phyloP scores from a whole-genome alignment of 2,797 vertebrate species.

The Rhabdophis nuchalis region DNA sequence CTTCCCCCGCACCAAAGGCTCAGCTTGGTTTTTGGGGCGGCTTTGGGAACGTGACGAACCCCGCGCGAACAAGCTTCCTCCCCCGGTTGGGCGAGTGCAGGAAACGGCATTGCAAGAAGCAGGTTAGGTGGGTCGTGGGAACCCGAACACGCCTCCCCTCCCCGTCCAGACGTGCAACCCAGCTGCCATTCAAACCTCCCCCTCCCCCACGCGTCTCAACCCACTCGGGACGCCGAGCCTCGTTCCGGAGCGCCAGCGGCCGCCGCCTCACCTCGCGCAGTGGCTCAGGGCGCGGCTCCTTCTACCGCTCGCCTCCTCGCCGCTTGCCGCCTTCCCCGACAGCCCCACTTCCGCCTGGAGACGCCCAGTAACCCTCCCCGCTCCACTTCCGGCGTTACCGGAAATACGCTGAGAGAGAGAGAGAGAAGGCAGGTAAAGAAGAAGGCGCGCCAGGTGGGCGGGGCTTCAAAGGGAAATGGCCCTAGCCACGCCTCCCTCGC shows the following conservation, averaged over 20 bases:
- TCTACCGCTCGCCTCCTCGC: background rate
- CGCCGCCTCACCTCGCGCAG: background rate
- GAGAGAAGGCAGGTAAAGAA: too few relatives aligned
- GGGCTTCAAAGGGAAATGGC: rapidly evolving
- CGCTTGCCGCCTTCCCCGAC: constrained; percentile 14
- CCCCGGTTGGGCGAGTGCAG: background rate
- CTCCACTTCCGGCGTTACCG: constrained; percentile 64
- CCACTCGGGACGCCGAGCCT: background rate
- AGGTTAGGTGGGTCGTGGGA: background rate
- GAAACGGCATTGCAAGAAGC: background rate
- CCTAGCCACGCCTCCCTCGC: background rate
- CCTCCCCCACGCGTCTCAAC: too few relatives aligned
- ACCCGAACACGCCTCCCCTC: background rate
- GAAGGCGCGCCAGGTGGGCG: too few relatives aligned
- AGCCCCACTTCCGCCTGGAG: constrained; percentile 18
- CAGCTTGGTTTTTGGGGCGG: background rate
- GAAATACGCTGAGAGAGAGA: constrained; percentile 11
- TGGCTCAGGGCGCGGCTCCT: background rate
- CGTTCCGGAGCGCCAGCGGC: background rate
- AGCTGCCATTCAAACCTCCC: background rate
- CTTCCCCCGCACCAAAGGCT: background rate
- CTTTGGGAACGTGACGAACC: background rate
- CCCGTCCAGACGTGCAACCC: background rate
- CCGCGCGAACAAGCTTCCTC: background rate
- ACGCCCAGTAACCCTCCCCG: background rate